A percentile compares a stretch with the other conserved stretches of the same genome.
phyloP scores from a whole-genome alignment of 53 echinoderm and acorn worm species.

The Arbacia lixula region DNA sequence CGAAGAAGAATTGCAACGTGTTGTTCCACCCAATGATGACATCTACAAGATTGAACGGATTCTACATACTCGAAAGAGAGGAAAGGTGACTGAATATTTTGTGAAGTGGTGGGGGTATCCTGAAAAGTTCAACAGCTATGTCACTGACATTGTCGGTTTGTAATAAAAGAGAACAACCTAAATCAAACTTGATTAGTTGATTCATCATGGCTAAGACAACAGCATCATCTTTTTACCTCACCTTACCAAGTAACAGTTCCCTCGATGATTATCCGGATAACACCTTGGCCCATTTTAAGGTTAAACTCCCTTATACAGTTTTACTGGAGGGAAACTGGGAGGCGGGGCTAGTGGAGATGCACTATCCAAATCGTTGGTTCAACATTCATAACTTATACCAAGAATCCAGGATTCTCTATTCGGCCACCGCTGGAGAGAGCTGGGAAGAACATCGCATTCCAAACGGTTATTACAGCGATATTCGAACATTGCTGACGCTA shows the following conservation, averaged over 20 bases:
- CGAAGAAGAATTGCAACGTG: conserved; percentile 62
- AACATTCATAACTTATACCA: conserved; percentile 2
- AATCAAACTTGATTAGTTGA: not conserved
- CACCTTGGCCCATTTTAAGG: conserved; percentile 30
- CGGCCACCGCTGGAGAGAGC: not conserved
- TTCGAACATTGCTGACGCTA: not conserved
- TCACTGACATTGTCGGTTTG: conserved; percentile 7
- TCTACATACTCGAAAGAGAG: conserved; percentile 16
- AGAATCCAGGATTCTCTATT: not conserved
- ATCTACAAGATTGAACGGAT: conserved; percentile 51
- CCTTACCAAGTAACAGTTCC: conserved; percentile 63
- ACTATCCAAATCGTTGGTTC: conserved; percentile 59
- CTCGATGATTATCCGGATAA: conserved; percentile 40
- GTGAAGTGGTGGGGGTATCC: conserved; percentile 61
- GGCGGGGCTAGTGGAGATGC: conserved; percentile 35
- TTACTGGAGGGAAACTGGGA: conserved; percentile 24
- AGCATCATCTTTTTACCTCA: conserved; percentile 49
- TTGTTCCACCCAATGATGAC: not conserved
- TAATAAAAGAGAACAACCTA: not conserved
- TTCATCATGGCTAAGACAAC: conserved; percentile 33
- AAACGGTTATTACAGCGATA: not conserved
- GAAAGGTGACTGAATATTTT: conserved; percentile 25
- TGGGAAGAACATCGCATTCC: not conserved
- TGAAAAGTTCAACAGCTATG: conserved; percentile 51
- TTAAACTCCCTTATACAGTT: conserved; percentile 26